Percentiles rank a stretch among this genome's conserved stretches.
Evolutionary conservation across 2,888 invertebrate genomes (phyloP).

Genomic region (Pachliopta kotzebuea): DNA sequence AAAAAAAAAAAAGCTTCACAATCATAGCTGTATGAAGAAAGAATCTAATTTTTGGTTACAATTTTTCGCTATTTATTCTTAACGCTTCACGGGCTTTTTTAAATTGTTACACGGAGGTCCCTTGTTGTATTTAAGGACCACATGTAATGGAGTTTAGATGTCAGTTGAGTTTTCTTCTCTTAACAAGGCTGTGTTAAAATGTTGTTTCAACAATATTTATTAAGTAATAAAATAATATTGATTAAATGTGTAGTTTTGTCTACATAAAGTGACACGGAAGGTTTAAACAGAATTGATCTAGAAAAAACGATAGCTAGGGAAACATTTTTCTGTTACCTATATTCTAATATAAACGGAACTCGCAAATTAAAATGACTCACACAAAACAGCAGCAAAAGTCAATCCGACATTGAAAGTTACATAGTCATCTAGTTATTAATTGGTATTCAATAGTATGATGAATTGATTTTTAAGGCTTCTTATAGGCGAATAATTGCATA

Average conservation of each 20-base stretch:
- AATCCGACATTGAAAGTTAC: conserved; percentile 14
- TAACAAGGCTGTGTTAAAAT: too few species aligned
- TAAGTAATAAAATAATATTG: not conserved
- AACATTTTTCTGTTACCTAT: conserved; percentile 4
- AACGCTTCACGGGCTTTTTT: too few species aligned
- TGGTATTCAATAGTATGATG: conserved; percentile 23
- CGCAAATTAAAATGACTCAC: conserved; percentile 11
- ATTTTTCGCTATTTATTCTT: too few species aligned
- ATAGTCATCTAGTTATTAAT: conserved; percentile 27
- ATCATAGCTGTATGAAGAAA: too few species aligned
- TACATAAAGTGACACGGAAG: not conserved
- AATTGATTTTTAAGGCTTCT: conserved; percentile 26
- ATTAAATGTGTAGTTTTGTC: not conserved
- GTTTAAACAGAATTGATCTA: not conserved
- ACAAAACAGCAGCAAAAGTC: conserved; percentile 1
- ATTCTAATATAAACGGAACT: not conserved
- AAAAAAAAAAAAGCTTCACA: too few species aligned
- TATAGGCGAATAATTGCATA: conserved; percentile 22
- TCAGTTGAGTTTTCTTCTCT: too few species aligned
- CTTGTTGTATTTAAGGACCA: too few species aligned
- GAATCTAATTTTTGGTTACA: too few species aligned
- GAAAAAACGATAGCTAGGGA: conserved; percentile 2
- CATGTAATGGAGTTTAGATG: too few species aligned
- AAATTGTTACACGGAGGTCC: too few species aligned
- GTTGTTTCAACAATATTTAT: too few species aligned